These are phyloP conservation scores for Phytoseiulus persimilis DNA, from an alignment of 2,888 invertebrate genomes.

Conservation along the genomic window DNA sequence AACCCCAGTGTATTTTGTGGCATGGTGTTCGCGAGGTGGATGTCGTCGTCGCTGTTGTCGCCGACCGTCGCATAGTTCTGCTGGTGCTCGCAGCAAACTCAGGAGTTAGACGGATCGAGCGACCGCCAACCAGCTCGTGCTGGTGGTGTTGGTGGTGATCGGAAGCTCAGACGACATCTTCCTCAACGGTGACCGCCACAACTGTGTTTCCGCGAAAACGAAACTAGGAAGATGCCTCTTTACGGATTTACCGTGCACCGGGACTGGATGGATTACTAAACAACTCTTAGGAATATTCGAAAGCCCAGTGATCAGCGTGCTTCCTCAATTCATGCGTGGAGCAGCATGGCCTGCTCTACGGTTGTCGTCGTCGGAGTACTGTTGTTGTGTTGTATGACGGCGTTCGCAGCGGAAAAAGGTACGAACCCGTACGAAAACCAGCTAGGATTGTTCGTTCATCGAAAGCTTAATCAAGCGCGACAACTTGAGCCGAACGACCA, in stretches of 20 bases:
- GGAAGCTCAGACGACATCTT: not conserved
- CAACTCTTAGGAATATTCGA: not conserved
- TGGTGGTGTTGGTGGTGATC: not conserved
- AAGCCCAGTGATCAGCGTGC: not conserved
- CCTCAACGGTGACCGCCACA: not conserved
- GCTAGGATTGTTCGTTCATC: not conserved
- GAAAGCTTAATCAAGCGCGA: not conserved
- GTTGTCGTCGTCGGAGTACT: not conserved
- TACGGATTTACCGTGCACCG: not conserved
- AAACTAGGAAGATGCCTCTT: not conserved
- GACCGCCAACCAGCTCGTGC: not conserved
- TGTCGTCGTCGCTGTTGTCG: not conserved
- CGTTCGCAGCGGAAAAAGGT: not conserved
- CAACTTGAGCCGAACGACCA: not conserved
- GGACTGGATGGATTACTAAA: not conserved
- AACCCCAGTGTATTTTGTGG: not conserved
- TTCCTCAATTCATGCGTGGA: not conserved
- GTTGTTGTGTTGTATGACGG: not conserved
- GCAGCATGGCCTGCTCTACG: slow-evolving; percentile 5
- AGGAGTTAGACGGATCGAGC: not conserved
- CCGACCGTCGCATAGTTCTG: not conserved
- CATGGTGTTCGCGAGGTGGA: not conserved
- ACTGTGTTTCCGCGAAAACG: not conserved
- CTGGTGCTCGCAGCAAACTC: not conserved
- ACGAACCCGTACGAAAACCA: not conserved